Evolutionary conservation across 2,113 vertebrate species (phyloP).

Genomic region (Mobula birostris): DNA sequence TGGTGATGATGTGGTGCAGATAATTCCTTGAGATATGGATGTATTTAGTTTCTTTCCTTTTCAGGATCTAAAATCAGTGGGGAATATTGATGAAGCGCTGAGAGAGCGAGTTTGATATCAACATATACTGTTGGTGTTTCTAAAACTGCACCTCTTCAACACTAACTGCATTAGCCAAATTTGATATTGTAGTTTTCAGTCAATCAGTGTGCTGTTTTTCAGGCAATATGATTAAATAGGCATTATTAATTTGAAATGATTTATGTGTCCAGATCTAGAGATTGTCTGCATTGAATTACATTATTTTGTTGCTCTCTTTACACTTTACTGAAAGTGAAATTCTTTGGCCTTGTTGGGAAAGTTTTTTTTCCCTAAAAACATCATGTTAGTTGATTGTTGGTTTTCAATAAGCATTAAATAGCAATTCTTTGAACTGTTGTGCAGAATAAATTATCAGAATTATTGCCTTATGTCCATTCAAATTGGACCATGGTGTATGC

Average conservation of each 20-base stretch:
- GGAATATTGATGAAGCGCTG: not conserved
- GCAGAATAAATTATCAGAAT: not conserved
- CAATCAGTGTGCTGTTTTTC: not conserved
- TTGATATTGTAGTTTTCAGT: not conserved
- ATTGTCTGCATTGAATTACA: not conserved
- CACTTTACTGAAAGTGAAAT: not conserved
- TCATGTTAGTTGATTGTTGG: not conserved
- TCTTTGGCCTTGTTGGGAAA: not conserved
- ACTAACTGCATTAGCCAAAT: not conserved
- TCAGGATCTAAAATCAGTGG: not conserved
- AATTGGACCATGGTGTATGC: not conserved
- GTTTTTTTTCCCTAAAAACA: too few relatives aligned
- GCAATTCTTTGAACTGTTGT: not conserved
- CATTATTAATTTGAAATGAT: not conserved
- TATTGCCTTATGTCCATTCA: not conserved
- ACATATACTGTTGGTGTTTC: not conserved
- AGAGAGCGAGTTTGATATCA: not conserved
- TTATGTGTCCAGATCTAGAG: not conserved
- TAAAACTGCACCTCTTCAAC: not conserved
- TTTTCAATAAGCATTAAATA: not conserved
- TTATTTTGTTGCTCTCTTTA: not conserved
- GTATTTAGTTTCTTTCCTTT: not conserved
- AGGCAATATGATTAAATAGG: not conserved
- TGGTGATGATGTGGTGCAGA: not conserved
- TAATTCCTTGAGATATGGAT: not conserved